phyloP scores from a whole-genome alignment of 1,140 invertebrate species.

The Homarus americanus region DNA sequence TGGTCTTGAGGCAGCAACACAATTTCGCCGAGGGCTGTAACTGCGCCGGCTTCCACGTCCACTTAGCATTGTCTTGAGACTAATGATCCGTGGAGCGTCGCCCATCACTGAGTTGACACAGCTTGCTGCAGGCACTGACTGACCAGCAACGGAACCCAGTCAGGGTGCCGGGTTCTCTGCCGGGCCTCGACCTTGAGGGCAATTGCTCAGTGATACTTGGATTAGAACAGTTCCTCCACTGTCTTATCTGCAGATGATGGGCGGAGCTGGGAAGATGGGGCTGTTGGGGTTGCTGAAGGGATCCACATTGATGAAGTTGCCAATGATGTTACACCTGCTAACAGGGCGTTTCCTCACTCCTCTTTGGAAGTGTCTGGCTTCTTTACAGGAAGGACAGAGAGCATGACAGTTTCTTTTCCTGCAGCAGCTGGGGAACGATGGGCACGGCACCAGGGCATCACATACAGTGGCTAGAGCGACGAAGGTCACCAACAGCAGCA shows the following conservation, averaged over 20 bases:
- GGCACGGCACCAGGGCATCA: constrained; percentile 20
- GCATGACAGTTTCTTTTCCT: neutral
- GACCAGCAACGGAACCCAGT: no score
- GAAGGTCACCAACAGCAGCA: neutral
- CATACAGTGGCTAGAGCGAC: constrained; percentile 5
- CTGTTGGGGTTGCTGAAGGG: constrained; percentile 18
- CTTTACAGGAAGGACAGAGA: constrained; percentile 33
- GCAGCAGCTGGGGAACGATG: constrained; percentile 7
- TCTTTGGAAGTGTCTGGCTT: constrained; percentile 9
- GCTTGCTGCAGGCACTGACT: no score
- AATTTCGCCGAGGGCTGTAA: no score
- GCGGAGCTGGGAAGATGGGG: neutral
- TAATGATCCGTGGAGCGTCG: no score
- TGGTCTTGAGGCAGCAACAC: no score
- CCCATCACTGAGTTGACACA: no score
- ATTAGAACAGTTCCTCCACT: no score
- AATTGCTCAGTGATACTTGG: neutral
- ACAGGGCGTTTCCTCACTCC: neutral
- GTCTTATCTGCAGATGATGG: neutral
- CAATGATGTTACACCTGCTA: neutral
- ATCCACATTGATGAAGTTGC: neutral
- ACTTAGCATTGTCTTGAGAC: no score
- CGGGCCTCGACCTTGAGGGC: no score
- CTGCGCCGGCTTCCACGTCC: no score
- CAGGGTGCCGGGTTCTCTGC: no score